A percentile compares a stretch with the other conserved stretches of the same genome.
These are phyloP conservation scores for Laothoe populi DNA, from an alignment of 2,888 invertebrate genomes.

Conservation along the genomic window DNA sequence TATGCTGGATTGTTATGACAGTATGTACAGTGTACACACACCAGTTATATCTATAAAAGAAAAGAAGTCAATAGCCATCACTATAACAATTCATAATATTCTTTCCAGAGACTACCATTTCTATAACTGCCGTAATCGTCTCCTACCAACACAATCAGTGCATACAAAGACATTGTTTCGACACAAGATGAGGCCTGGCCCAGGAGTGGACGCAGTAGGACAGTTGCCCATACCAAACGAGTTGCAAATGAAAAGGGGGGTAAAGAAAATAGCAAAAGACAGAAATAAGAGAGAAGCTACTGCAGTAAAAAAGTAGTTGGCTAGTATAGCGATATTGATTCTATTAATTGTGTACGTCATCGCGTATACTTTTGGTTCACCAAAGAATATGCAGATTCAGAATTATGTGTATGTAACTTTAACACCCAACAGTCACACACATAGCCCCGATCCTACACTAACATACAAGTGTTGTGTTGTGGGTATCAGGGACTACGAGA, in stretches of 20 bases:
- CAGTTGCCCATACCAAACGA: constrained; percentile 58
- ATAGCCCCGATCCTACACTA: too few species aligned
- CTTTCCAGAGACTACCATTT: constrained; percentile 34
- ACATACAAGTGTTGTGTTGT: too few species aligned
- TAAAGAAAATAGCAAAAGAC: constrained; percentile 1
- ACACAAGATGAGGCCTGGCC: constrained; percentile 46
- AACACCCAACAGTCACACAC: too few species aligned
- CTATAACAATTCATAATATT: background rate
- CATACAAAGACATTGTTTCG: constrained; percentile 28
- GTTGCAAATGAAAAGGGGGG: constrained; percentile 43
- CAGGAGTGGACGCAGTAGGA: constrained; percentile 52
- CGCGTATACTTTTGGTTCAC: too few species aligned
- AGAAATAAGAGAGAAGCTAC: background rate
- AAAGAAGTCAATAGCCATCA: too few species aligned
- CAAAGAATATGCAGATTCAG: too few species aligned
- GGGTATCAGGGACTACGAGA: too few species aligned
- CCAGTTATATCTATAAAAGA: too few species aligned
- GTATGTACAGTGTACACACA: too few species aligned
- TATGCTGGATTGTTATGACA: too few species aligned
- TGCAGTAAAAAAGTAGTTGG: background rate
- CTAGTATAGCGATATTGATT: background rate
- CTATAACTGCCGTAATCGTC: constrained; percentile 29
- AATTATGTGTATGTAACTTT: too few species aligned
- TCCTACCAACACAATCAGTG: constrained; percentile 23
- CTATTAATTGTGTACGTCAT: too few species aligned